Base-by-base conservation (phyloP, 2,888 invertebrate genomes). In the Rotaria macrura region DNA sequence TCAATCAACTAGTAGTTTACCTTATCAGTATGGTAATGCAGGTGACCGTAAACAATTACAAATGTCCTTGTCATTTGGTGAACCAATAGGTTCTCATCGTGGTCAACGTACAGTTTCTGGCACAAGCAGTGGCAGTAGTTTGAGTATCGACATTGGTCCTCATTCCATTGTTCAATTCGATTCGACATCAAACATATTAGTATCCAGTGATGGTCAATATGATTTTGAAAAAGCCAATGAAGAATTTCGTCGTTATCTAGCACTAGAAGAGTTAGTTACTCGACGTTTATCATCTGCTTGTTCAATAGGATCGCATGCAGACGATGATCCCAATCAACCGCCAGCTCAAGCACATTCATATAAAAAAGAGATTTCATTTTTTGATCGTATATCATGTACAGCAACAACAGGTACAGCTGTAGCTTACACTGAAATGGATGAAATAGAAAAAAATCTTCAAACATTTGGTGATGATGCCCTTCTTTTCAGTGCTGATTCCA, bases 201-300 rank as follows among this genome's bases (percentile, higher is more conserved):
- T 43, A 43, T 38, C 38, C 17, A 40, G 2, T 17, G 74, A 38
- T 1, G 38, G 40, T 25, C 40, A 40, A 25, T 79, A 79, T 43
- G 74, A 79, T 79, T 79, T 79, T 25, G 74, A 79, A 79, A 79
- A 79, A 43, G 74, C 74, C 23, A 79, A 79, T 14, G 43, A 79
- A 43, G 74, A 79, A 79, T 79, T 79, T 40, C 43, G 74, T 43
- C 74, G 74, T 43, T 79, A 79, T 79, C 12, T 79, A 43, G 74
- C 40, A 79, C n/a, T 79, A 7, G 74, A 79, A 79, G 40, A 79
- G 4, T 43, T 79, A n/a, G 74, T 79, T 38, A 40, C 74, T 12
- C 74, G 74, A 79, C 38, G n/a, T 43, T 1, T 12, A 40, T 43
- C 74, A 25, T 65, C 65, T 2, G 29, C 34, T 65, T 12, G 29